Evolutionary conservation across 1,140 invertebrate genomes (phyloP).

Genomic region (Drosophila insularis): DNA sequence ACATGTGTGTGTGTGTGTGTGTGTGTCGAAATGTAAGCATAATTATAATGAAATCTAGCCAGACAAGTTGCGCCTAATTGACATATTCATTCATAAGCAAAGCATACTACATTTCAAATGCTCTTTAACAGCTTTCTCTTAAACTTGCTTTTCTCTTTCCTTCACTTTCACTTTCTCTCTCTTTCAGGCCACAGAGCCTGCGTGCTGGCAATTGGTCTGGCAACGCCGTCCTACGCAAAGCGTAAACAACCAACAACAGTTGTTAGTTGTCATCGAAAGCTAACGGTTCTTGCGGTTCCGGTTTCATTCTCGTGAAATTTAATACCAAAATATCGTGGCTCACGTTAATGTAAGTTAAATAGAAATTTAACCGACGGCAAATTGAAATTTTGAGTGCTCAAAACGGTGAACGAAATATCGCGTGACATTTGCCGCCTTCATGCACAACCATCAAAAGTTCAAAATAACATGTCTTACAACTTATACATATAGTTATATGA

Average conservation of each 20-base stretch:
- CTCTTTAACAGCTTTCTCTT: constrained; percentile 14
- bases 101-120: constrained; percentile 16
- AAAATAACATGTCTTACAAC: constrained; percentile 40
- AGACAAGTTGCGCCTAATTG: constrained; percentile 55
- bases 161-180: not conserved
- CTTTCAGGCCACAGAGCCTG: constrained; percentile 18
- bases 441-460: constrained; percentile 29
- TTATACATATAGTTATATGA: constrained; percentile 13
- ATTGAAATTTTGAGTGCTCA: constrained; percentile 4
- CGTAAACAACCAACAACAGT: constrained; percentile 62
- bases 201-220: constrained; percentile 2
- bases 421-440: constrained; percentile 51
- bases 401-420: constrained; percentile 48
- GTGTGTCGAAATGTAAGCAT: constrained; percentile 5
- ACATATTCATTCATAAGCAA: constrained; percentile 63
- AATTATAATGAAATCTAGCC: constrained; percentile 51
- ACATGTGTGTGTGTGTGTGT: not conserved
- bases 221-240: not conserved
- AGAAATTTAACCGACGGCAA: constrained; percentile 22
- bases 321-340: not conserved
- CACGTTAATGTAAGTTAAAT: not conserved
- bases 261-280: constrained; percentile 48
- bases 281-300: constrained; percentile 29
- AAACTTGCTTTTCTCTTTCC: not conserved
- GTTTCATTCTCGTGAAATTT: not conserved